phyloP scores from a whole-genome alignment of 2,113 vertebrate species.

The Tapirus terrestris region DNA sequence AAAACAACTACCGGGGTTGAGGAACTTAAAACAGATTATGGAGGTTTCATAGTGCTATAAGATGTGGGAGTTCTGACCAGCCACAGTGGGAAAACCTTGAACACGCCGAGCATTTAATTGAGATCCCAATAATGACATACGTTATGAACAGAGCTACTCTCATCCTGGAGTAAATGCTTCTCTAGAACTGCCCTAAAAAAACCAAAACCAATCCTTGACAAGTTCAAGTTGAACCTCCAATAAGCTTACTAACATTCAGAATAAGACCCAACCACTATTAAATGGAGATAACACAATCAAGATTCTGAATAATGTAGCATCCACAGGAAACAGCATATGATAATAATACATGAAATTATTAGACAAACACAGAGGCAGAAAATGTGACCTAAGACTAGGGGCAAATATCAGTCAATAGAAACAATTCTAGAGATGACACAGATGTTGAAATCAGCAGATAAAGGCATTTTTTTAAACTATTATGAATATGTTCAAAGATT shows the following conservation, averaged over 20 bases:
- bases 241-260: background rate
- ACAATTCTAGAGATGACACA: background rate
- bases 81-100: background rate
- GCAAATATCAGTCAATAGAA: background rate
- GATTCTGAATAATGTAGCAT: background rate
- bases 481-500: background rate
- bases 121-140: background rate
- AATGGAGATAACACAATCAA: background rate
- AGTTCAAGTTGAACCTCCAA: background rate
- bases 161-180: background rate
- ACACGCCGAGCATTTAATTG: background rate
- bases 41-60: background rate
- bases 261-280: background rate
- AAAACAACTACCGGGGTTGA: background rate
- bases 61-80: background rate
- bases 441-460: background rate
- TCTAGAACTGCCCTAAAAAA: background rate
- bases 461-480: background rate
- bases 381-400: background rate
- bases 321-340: background rate
- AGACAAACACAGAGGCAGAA: background rate
- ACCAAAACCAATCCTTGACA: background rate
- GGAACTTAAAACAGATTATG: background rate
- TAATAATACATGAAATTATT: background rate
- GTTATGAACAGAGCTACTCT: background rate